Evolutionary conservation across 92 coral and sea anemone species (phyloP), one percentile per base, ranked within the genome.

Genomic region (Epizoanthus illoricatus): DNA sequence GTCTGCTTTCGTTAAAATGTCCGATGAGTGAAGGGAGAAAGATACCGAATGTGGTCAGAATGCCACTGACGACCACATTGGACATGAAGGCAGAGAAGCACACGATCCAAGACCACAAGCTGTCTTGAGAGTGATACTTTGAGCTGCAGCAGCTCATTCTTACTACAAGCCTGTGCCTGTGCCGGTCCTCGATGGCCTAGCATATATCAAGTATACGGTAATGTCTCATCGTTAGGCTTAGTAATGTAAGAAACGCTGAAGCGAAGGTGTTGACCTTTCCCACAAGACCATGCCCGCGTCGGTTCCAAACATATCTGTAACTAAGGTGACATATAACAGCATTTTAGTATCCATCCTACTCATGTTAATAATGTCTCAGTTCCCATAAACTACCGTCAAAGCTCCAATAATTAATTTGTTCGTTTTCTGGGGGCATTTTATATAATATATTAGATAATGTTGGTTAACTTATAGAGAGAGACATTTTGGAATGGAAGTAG

Each of bases 81-180:
- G 71, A 78, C 71, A 78, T 63, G 43, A 78, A 78, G 23, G 82
- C 82, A 42, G 71, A 10, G n/a, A 78, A 19, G 24, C 82, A 78
- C 12, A 78, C 82, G 2, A 78, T 43, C 82, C 82, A 78, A 23
- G 82, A 61, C 82, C 82, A 78, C 70, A 43, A 15, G 23, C 71
- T 62, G 59, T 78, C 82, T 13, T 78, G 82, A 49, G 82, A 19
- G 71, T 78, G 71, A 21, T 0, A 11, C 16, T 45, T 61, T 1
- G 41, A 62, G 54, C 69, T 33, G 40, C 66, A 55, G 33, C 64
- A 23, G 67, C 20, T 67, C 72, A 70, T 41, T 15, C 40, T 21
- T 13, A 7, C 15, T 33, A 18, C 57, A 20, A 69, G 42, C 43
- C 55, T 13, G 33, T 21, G 13, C 19, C 7, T 73, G 43, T 5